Evolutionary conservation across 2,113 vertebrate genomes (phyloP), one percentile per base, ranked within the genome.

Genomic region (Pteropus alecto): DNA sequence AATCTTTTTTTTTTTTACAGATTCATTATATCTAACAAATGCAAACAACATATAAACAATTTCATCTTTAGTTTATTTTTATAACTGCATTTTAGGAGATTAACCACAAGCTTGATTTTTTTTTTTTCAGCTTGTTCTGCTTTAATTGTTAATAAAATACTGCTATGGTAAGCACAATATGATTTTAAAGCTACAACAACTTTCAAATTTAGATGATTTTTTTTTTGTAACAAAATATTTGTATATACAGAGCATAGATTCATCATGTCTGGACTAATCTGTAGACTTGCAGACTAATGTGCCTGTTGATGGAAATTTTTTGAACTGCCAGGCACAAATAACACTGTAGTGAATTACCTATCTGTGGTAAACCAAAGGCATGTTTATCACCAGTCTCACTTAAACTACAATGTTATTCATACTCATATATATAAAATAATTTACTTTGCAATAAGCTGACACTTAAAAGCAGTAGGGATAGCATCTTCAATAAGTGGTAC

Each of bases 291-390:
- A 93, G 97, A 94, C 38, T 30, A 7, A 87, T 0, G 8, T 76
- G 71, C 41, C 68, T 93, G 93, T 93, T 97, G 9, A 14, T 93
- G 43, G 48, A 87, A 96, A 97, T 68, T 3, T 95, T 96, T 89
- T 68, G 68, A 91, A 41, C 60, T 97, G 83, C 95, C 76, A 63
- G 26, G 28, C 94, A 78, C 43, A 94, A 95, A 89, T 86, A 90
- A 85, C 63, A 93, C 43, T 74, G 51, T 74, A 41, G 78, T 43
- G 88, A 94, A 94, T 93, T 93, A 92, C 35, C 26, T 71, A 81
- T 93, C 76, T 96, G 93, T 87, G 97, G 95, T 95, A 77, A 97
- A 78, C 95, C 85, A 94, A 85, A 88, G 73, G 9, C 38, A 61
- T 91, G 77, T 93, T 90, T 97, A 88, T 78, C 63, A 26, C 51